Base-by-base conservation (phyloP, 2,888 invertebrate species). In the Timema podura region DNA sequence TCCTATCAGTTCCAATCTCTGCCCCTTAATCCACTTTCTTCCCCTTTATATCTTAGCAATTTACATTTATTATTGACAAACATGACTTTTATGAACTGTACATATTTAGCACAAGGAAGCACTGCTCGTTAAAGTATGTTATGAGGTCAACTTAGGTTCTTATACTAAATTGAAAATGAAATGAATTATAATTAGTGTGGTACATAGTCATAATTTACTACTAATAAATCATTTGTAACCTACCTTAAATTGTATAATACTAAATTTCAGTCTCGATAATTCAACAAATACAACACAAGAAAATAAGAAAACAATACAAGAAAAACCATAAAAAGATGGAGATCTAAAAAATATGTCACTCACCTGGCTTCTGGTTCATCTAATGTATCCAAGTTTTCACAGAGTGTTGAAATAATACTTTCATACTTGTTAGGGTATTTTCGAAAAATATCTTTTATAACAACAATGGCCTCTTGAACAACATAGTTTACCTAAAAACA, bases 401-500 rank as follows among this genome's bases (percentile, higher is more conserved):
- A 99, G 7, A 99, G 85, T 0, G 98, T 99, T 73, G 98, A 97
- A 80, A 99, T 99, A 79, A 99, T 99, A 81, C 97, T 98, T 84
- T 99, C 99, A 80, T 99, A 99, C 81, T 99, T 98, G 83, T 99
- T 99, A 10, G 99, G 99, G 83, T 99, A 99, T 82, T 99, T 95
- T 76, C 95, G 86, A 87, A 96, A 96, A 74, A 96, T 96, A 79
- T 96, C 96, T 84, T 99, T 99, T 79, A 99, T 99, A 44, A 99
- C 99, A 11, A 99, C 99, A 74, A 99, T 98, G 0, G 99, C 99
- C 81, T 99, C 99, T 81, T 99, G 99, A 0, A 99, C 99, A 15
- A 99, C 99, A 80, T 99, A 99, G 85, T 99, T 99, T 30, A 95
- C 85, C 84, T 84, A 69, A 67, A 68, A 51, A 49, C 48, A 46